phyloP scores from a whole-genome alignment of 2,888 invertebrate genomes.

The Eucera pruinosa region DNA sequence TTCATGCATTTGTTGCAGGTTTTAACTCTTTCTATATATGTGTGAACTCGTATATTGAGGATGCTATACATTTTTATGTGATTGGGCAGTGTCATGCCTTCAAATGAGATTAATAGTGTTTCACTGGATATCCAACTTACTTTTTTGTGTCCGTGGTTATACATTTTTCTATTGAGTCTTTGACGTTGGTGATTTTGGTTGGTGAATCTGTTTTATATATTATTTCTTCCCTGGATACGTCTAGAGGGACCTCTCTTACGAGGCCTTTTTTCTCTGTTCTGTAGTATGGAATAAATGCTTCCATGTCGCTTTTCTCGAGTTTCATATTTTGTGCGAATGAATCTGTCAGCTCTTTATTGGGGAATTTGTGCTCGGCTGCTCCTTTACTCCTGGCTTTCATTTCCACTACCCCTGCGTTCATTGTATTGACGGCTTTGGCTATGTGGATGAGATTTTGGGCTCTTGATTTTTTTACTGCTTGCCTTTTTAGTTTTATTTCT shows the following conservation, averaged over 20 bases:
- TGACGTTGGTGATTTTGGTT: background rate
- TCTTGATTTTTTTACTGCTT: background rate
- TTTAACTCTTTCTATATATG: background rate
- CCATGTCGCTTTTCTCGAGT: background rate
- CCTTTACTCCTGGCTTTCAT: background rate
- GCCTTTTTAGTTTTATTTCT: background rate
- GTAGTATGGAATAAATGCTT: background rate
- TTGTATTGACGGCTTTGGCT: background rate
- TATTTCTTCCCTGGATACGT: background rate
- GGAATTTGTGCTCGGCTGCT: background rate
- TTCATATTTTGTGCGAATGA: background rate
- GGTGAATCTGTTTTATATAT: background rate
- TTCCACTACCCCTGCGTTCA: background rate
- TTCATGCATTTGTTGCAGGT: background rate
- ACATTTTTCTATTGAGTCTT: background rate
- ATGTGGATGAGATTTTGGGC: background rate
- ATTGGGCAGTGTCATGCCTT: background rate
- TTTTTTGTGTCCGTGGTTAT: background rate
- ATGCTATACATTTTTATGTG: background rate
- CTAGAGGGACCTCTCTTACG: background rate
- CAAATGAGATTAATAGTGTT: background rate
- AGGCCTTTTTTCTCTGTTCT: background rate
- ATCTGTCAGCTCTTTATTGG: background rate
- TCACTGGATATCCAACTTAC: background rate
- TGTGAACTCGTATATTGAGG: background rate